Evolutionary conservation across 2,797 vertebrate species (phyloP).

Genomic region (Eurystomus glaucurus): DNA sequence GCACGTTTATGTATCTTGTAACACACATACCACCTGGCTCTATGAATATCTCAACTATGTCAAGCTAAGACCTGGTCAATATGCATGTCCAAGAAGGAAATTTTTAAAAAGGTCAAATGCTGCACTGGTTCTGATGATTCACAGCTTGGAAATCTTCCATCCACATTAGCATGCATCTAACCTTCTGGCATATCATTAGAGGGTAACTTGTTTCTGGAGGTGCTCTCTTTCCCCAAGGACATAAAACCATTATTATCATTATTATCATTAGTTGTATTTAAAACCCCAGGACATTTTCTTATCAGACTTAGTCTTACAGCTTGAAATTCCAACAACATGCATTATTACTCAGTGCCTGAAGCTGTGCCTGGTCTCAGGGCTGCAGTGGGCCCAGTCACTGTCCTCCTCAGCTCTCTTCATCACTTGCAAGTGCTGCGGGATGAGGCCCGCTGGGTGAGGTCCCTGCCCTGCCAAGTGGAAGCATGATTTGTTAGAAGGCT

Average conservation of each 20-base stretch:
- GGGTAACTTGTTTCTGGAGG: not conserved
- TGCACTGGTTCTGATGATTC: not conserved
- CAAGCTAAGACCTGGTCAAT: not conserved
- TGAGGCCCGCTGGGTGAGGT: not conserved
- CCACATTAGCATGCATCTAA: not conserved
- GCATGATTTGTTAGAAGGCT: not conserved
- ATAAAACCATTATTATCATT: not conserved
- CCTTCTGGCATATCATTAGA: not conserved
- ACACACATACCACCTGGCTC: not conserved
- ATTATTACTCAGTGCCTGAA: not conserved
- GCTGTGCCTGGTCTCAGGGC: not conserved
- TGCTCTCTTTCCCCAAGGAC: not conserved
- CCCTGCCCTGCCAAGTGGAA: not conserved
- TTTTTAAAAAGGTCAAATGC: not conserved
- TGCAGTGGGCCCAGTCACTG: not conserved
- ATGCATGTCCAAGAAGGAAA: not conserved
- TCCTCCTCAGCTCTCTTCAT: not conserved
- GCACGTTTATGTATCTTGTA: fast-evolving
- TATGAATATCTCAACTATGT: not conserved
- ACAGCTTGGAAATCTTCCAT: not conserved
- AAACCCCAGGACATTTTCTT: not conserved
- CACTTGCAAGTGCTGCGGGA: not conserved
- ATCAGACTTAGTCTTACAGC: not conserved
- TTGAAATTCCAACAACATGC: not conserved
- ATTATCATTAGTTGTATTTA: not conserved